Conservation (phyloP, 2,797 vertebrate genomes). For the Fistularia tabacaria region DNA sequence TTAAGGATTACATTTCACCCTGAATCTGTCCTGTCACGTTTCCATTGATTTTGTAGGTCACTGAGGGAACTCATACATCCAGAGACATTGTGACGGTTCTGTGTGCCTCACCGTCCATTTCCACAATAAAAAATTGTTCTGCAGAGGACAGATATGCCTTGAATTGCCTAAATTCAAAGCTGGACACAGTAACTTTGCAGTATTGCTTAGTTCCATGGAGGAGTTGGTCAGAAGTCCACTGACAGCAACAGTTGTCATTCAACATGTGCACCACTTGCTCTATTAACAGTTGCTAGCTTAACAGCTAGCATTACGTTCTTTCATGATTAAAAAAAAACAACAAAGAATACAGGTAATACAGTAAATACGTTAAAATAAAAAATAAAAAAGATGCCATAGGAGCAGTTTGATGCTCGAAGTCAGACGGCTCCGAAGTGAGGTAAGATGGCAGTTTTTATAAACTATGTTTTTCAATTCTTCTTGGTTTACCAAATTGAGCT, state of each 20-base stretch:
- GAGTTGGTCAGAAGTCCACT: conserved; percentile 20
- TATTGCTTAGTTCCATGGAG: neutral
- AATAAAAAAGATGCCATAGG: neutral
- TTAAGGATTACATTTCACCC: too few relatives aligned
- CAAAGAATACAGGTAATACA: neutral
- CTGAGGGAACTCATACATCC: too few relatives aligned
- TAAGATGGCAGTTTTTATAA: too few relatives aligned
- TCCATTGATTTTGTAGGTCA: too few relatives aligned
- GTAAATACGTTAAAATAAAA: neutral
- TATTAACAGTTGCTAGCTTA: neutral
- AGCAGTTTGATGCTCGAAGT: too few relatives aligned
- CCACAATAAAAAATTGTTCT: neutral
- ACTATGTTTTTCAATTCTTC: too few relatives aligned
- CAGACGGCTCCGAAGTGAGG: too few relatives aligned
- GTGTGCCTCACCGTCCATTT: neutral
- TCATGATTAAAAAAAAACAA: neutral
- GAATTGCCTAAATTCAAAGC: too few relatives aligned
- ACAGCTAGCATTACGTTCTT: neutral
- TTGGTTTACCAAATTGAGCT: neutral
- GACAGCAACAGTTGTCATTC: conserved; percentile 48
- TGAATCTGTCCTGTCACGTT: too few relatives aligned
- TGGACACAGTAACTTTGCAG: too few relatives aligned
- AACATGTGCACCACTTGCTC: conserved; percentile 33
- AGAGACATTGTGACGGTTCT: neutral
- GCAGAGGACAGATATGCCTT: too few relatives aligned